phyloP scores from a whole-genome alignment of 2,888 invertebrate species.

The Nowickia ferox region DNA sequence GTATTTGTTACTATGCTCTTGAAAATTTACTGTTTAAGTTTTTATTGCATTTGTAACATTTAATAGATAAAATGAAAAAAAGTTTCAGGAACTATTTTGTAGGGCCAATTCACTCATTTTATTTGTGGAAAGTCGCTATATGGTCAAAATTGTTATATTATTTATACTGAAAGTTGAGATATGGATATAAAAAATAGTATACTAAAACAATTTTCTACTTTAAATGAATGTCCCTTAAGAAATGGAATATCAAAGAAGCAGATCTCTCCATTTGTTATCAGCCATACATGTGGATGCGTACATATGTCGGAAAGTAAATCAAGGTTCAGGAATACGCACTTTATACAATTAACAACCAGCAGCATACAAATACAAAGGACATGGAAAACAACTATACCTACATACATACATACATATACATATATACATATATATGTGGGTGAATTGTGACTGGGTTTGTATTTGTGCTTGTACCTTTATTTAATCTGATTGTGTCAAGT shows the following conservation, averaged over 20 bases:
- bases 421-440: background rate
- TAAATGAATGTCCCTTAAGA: slow-evolving; percentile 38
- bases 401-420: background rate
- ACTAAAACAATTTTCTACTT: slow-evolving; percentile 49
- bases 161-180: slow-evolving; percentile 70
- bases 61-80: no score
- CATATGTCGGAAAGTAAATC: slow-evolving; percentile 55
- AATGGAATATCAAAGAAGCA: slow-evolving; percentile 12
- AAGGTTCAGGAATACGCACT: slow-evolving; percentile 11
- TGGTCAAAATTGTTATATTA: no score
- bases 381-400: background rate
- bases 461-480: slow-evolving; percentile 47
- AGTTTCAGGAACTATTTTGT: no score
- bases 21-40: no score
- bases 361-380: slow-evolving; percentile 4
- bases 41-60: no score
- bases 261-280: slow-evolving; percentile 41
- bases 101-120: no score
- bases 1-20: no score
- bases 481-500: slow-evolving; percentile 69
- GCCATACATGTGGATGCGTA: slow-evolving; percentile 30
- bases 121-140: no score
- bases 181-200: background rate
- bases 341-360: slow-evolving; percentile 33
- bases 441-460: slow-evolving; percentile 6